phyloP scores from a whole-genome alignment of 2,797 vertebrate genomes.

The Anguilla megastoma region DNA sequence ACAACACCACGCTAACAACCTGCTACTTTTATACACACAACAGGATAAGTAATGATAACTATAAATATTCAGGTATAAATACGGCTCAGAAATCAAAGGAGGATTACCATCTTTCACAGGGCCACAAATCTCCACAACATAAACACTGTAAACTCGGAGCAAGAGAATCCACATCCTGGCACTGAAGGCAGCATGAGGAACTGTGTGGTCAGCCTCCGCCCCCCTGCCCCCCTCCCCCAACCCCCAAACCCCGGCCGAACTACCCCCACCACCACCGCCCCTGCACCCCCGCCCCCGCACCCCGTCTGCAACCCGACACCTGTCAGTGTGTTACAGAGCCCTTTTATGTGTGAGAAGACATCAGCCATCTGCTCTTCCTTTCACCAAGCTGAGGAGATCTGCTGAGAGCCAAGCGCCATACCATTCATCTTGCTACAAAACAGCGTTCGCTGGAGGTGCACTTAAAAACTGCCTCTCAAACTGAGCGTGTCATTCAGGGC shows the following conservation, averaged over 20 bases:
- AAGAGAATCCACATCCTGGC: neutral
- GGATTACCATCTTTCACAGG: neutral
- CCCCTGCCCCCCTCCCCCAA: neutral
- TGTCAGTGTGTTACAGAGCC: conserved; percentile 39
- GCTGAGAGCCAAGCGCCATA: conserved; percentile 38
- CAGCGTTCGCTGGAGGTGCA: neutral
- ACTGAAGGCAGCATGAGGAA: neutral
- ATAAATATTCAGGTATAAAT: neutral
- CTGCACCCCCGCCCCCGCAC: neutral
- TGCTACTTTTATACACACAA: conserved; percentile 9
- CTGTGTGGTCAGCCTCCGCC: neutral
- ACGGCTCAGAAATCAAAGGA: neutral
- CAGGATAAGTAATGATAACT: neutral
- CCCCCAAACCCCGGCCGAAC: neutral
- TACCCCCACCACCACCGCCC: neutral
- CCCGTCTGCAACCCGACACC: conserved; percentile 35
- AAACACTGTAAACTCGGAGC: conserved; percentile 19
- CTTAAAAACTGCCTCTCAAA: neutral
- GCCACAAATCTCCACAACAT: neutral
- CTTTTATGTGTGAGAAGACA: conserved; percentile 40
- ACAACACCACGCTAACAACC: conserved; percentile 44
- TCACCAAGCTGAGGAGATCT: conserved; percentile 52
- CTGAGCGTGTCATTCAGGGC: neutral
- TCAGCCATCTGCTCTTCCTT: conserved; percentile 57
- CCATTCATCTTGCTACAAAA: neutral